Base-by-base conservation (phyloP, 2,888 invertebrate genomes). In the Metellina segmentata region DNA sequence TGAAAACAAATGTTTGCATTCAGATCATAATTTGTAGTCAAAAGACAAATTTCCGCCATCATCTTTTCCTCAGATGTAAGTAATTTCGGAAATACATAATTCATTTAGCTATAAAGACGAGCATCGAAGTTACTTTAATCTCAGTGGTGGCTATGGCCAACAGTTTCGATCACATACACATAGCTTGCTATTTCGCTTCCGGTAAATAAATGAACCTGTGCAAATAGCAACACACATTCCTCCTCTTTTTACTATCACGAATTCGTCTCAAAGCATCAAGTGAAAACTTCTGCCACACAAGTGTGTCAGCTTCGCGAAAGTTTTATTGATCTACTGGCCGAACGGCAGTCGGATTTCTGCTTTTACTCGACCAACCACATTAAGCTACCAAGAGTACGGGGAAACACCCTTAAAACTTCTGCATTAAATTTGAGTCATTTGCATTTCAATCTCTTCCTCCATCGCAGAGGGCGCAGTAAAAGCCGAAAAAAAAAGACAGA, bases 371-470 rank as follows among this genome's bases (percentile, higher is more conserved):
- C 9, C 16, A 6, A 11, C 61, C 79, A 79, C 79, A 79, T 79
- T 79, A 61, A 75, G 75, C 74, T 20, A 53, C 74, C 19, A n/a
- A 19, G 49, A 53, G 72, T 71, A 70, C 51, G 20, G 53, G 53
- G n/a, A 20, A n/a, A 19, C 49, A 51, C 49, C 20, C 52, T 70
- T 13, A 5, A n/a, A 89, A 78, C n/a, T 83, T 71, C 61, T 49
- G 79, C 71, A 79, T 85, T 90, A 74, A 74, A 85, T 85, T 90
- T 81, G 48, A 48, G 49, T 74, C 77, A 90, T 90, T 90, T 85
- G 75, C 90, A 90, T 85, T 90, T 85, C 85, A 90, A 79, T 85
- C 78, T 69, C 49, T 49, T 71, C n/a, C 53, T 72, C 69, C 9
- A 51, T 77, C 61, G 11, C 34, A 85, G 52, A 19, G 74, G 53